phyloP scores from a whole-genome alignment of 1,140 invertebrate genomes.

The Cydia strobilella region DNA sequence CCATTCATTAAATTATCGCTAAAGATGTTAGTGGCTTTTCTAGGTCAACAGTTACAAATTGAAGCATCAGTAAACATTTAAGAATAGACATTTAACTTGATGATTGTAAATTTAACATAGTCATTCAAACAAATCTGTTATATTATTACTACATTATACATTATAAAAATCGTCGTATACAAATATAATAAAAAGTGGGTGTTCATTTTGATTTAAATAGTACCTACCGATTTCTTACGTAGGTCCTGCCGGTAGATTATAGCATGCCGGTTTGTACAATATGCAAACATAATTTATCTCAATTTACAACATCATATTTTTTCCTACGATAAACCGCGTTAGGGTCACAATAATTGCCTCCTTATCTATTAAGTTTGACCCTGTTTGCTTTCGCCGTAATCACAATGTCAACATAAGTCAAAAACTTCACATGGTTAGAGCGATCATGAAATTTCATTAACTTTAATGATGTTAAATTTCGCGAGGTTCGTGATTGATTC shows the following conservation, averaged over 20 bases:
- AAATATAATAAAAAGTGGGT: too few species aligned
- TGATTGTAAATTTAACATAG: too few species aligned
- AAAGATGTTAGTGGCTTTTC: background rate
- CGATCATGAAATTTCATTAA: slow-evolving; percentile 27
- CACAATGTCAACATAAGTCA: slow-evolving; percentile 28
- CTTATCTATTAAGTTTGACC: slow-evolving; percentile 17
- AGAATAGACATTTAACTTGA: background rate
- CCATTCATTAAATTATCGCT: background rate
- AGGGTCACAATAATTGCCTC: slow-evolving; percentile 1
- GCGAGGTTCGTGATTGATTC: slow-evolving; percentile 10
- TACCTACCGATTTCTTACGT: too few species aligned
- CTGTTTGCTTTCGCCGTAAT: background rate
- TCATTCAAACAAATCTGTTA: too few species aligned
- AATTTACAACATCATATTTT: slow-evolving; percentile 2
- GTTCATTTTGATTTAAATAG: too few species aligned
- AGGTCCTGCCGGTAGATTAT: background rate
- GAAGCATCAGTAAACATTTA: background rate
- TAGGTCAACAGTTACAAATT: background rate
- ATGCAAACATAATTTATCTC: background rate
- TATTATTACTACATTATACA: too few species aligned
- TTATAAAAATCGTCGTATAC: too few species aligned
- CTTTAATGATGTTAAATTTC: slow-evolving; percentile 28
- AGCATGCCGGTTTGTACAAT: background rate
- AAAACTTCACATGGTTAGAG: slow-evolving; percentile 7
- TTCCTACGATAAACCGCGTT: background rate